phyloP scores from a whole-genome alignment of 2,797 vertebrate genomes.

The Pantherophis vulpinus region DNA sequence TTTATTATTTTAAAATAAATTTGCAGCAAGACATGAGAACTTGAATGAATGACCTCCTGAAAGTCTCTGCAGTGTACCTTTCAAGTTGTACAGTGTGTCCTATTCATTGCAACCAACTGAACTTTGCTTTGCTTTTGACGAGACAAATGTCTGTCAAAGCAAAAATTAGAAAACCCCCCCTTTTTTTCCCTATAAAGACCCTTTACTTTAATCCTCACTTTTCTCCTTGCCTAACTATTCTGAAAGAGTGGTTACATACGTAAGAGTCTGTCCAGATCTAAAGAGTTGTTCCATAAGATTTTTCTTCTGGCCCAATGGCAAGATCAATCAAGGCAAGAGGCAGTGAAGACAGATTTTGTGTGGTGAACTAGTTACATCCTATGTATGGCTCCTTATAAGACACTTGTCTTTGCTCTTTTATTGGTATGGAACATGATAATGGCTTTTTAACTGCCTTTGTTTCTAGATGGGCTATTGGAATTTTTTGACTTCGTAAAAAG shows the following conservation, averaged over 20 bases:
- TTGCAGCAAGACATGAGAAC: neutral
- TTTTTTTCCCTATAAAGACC: neutral
- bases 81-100: neutral
- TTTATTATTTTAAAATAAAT: neutral
- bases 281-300: neutral
- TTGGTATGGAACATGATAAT: neutral
- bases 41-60: neutral
- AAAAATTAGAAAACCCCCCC: neutral
- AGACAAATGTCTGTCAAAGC: neutral
- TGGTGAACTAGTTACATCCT: neutral
- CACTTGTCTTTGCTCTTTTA: neutral
- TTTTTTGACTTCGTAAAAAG: neutral
- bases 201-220: neutral
- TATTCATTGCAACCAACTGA: neutral
- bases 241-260: neutral
- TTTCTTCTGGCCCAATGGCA: neutral
- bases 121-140: neutral
- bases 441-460: neutral
- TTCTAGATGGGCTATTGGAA: neutral
- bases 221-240: neutral
- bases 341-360: no score
- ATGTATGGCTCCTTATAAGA: neutral
- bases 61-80: neutral
- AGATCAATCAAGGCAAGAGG: neutral
- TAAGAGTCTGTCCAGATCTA: neutral